Percentiles rank a stretch among this genome's conserved stretches.
phyloP scores from a whole-genome alignment of 2,888 invertebrate species.

The Cataglyphis cursor region DNA sequence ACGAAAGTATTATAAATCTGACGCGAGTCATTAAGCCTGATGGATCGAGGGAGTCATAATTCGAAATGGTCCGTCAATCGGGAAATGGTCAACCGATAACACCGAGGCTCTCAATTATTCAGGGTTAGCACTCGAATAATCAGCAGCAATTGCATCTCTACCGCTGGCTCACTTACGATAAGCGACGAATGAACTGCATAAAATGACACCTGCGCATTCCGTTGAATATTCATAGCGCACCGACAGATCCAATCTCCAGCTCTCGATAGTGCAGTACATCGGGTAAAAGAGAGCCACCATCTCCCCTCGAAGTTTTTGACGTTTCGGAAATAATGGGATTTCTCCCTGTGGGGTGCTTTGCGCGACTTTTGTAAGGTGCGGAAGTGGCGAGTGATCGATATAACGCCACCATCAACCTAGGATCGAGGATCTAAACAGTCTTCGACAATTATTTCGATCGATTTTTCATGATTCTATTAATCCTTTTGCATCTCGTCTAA shows the following conservation, averaged over 20 bases:
- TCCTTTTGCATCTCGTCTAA: not conserved
- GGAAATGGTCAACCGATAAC: constrained; percentile 20
- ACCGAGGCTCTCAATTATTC: constrained; percentile 31
- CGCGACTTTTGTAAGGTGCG: constrained; percentile 36
- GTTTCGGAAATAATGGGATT: constrained; percentile 37
- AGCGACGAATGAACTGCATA: constrained; percentile 28
- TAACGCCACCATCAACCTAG: not conserved
- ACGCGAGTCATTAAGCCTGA: constrained; percentile 6
- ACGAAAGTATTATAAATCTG: constrained; percentile 26
- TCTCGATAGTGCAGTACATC: constrained; percentile 13
- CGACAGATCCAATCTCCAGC: constrained; percentile 36
- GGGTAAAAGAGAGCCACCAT: not conserved
- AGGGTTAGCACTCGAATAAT: constrained; percentile 21
- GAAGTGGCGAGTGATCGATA: not conserved
- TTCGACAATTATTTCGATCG: not conserved
- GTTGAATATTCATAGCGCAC: constrained; percentile 43
- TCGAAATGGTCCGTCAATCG: not conserved
- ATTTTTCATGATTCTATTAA: not conserved
- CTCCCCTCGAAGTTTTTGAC: constrained; percentile 36
- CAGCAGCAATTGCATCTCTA: not conserved
- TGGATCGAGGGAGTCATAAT: constrained; percentile 25
- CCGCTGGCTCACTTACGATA: not conserved
- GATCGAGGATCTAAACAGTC: not conserved
- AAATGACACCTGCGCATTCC: constrained; percentile 38
- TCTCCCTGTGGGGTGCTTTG: not conserved